Evolutionary conservation across 2,888 invertebrate genomes (phyloP), one percentile per base, ranked within the genome.

Genomic region (Chymomyza fuscimana): DNA sequence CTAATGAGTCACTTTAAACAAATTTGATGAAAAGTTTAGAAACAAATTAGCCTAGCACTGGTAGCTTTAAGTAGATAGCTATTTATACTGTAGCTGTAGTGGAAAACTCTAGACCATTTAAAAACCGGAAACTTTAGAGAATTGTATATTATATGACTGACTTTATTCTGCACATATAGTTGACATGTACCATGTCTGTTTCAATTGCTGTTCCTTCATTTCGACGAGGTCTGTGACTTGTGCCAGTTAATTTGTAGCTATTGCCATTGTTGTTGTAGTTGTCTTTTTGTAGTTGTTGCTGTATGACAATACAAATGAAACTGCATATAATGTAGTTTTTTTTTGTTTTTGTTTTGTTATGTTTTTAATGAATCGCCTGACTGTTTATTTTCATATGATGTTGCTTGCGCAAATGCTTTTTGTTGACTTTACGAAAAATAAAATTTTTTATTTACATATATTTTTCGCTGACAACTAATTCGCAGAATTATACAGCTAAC

Each of bases 191-290:
- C 67, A 50, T 46, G 73, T 32, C 40, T 62, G 54, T 46, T 64
- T 68, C 72, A 77, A 72, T 72, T 76, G 77, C 60, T 72, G 65
- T 69, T 66, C 75, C 66, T 58, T 65, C 74, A 73, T 61, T 69
- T 63, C 59, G 71, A 25, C 10, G 77, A 78, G 84, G 87, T 84
- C 82, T 82, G 61, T 85, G 84, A 84, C 86, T 84, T 86, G 76
- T 83, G 83, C 74, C 86, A 83, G 79, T 76, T 81, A 76, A 74
- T 69, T 76, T 64, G 70, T 70, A 32, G 63, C 71, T 68, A 67
- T 78, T 80, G 63, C 63, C 62, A 67, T 80, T 80, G 68, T 70
- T 69, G 62, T 51, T 72, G 56, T 60, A 60, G 66, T 16, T 58
- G 22, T 19, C 19, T 29, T 56, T 5, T 9, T 74, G 67, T 19